These are phyloP conservation scores for Stictocephala bisonia DNA, from an alignment of 2,888 invertebrate genomes.

Conservation along the genomic window DNA sequence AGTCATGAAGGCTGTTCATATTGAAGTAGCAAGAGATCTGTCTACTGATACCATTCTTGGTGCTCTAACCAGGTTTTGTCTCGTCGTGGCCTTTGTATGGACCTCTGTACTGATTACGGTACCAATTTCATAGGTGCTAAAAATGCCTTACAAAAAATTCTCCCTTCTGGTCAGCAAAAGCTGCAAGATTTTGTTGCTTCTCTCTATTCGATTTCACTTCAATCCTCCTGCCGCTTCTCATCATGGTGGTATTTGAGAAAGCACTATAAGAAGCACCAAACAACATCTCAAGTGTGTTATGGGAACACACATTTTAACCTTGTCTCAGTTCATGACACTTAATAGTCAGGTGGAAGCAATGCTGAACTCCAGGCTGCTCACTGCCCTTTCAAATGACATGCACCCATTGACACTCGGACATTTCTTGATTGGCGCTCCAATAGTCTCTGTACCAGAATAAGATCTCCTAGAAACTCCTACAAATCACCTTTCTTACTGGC, in stretches of 20 bases:
- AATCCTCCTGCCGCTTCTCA: not conserved
- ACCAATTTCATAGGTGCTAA: not conserved
- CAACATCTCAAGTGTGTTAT: not conserved
- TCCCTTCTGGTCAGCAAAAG: too few relatives aligned
- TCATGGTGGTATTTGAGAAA: not conserved
- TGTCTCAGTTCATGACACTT: not conserved
- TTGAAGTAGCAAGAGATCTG: slow-evolving; percentile 60
- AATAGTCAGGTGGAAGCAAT: not conserved
- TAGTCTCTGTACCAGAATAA: too few relatives aligned
- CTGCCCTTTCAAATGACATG: too few relatives aligned
- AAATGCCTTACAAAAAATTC: not conserved
- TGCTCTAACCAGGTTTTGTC: slow-evolving; percentile 59
- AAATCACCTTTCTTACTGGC: too few relatives aligned
- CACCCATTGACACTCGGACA: too few relatives aligned
- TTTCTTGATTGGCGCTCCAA: too few relatives aligned
- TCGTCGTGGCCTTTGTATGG: not conserved
- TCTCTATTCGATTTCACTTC: not conserved
- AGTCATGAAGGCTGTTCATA: slow-evolving; percentile 59
- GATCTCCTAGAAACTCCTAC: too few relatives aligned
- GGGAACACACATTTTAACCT: not conserved
- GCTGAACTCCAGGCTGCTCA: not conserved
- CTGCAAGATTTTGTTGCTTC: too few relatives aligned
- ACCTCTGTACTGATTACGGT: not conserved
- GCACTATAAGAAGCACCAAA: not conserved
- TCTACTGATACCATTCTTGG: slow-evolving; percentile 60